Base-by-base conservation (phyloP, 2,888 invertebrate genomes). In the Nomada ruficornis region DNA sequence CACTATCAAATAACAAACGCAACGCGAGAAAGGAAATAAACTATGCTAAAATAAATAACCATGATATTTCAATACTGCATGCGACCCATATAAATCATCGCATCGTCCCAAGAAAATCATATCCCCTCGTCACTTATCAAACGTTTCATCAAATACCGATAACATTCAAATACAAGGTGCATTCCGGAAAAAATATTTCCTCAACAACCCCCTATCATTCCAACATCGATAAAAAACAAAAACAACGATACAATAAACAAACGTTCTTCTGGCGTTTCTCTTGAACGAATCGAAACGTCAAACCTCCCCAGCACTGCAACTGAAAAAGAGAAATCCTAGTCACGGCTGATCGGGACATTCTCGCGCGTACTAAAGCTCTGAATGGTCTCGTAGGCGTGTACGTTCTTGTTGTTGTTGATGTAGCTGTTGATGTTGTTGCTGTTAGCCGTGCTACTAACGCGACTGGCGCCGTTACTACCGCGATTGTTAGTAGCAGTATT, bases 401-500 rank as follows among this genome's bases (percentile, higher is more conserved):
- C 85, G 78, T 84, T 82, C 85, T 87, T 88, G 80, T 84, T 83
- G 83, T 86, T 89, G 82, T 87, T 88, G 86, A 80, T 88, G 82
- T 87, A 77, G 86, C 88, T 88, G 83, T 86, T 86, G 89, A 83
- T 85, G 88, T 84, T 86, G 84, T 89, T 89, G 80, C 85, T 88
- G 84, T 88, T 89, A 89, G 89, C 85, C 86, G 85, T 89, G 85
- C 85, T 89, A 89, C 86, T 89, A 84, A 88, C 89, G 89, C 87
- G 83, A 88, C 86, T 86, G 82, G 82, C 77, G 84, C 80, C 85
- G 87, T 84, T 87, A 88, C 82, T 88, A 89, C 82, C 89, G 87
- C 88, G 86, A 89, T 89, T 90, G 89, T 91, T 89, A 89, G 89
- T 91, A 89, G 89, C 90, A 85, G 90, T 86, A 89, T 91, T 90